Percentiles rank a stretch among this genome's conserved stretches.
Evolutionary conservation across 2,113 vertebrate genomes (phyloP).

Genomic region (Sialia sialis): DNA sequence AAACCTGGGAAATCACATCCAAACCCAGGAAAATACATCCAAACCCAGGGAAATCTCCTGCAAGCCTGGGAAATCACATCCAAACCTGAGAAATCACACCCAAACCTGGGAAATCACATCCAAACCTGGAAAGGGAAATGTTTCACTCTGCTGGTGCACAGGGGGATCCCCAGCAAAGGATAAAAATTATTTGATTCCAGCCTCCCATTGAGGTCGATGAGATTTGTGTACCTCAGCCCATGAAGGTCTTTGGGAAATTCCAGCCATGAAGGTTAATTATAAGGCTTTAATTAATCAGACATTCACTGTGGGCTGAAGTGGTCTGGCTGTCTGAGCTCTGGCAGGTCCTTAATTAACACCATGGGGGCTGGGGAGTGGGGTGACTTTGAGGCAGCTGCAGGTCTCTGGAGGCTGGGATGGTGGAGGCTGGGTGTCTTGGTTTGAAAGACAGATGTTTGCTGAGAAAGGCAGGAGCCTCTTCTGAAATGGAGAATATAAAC

Average conservation of each 20-base stretch:
- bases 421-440: background rate
- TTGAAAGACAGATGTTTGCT: too few relatives aligned
- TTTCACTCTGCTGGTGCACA: background rate
- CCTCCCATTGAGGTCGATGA: background rate
- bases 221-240: slow-evolving; percentile 27
- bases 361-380: background rate
- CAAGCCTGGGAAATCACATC: background rate
- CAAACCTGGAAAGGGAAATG: background rate
- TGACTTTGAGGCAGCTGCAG: background rate
- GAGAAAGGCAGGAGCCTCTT: too few relatives aligned
- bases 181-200: background rate
- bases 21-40: too few relatives aligned
- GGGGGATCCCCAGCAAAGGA: background rate
- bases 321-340: slow-evolving; percentile 10
- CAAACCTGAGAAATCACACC: background rate
- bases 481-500: too few relatives aligned
- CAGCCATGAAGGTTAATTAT: slow-evolving; percentile 63
- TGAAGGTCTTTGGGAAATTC: slow-evolving; percentile 56
- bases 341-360: slow-evolving; percentile 19
- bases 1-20: background rate
- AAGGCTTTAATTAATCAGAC: slow-evolving; percentile 53
- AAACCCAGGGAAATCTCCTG: background rate
- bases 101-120: background rate
- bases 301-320: slow-evolving; percentile 28
- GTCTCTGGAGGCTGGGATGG: background rate